Base-by-base conservation (phyloP, 2,888 invertebrate species). In the Macropis europaea region DNA sequence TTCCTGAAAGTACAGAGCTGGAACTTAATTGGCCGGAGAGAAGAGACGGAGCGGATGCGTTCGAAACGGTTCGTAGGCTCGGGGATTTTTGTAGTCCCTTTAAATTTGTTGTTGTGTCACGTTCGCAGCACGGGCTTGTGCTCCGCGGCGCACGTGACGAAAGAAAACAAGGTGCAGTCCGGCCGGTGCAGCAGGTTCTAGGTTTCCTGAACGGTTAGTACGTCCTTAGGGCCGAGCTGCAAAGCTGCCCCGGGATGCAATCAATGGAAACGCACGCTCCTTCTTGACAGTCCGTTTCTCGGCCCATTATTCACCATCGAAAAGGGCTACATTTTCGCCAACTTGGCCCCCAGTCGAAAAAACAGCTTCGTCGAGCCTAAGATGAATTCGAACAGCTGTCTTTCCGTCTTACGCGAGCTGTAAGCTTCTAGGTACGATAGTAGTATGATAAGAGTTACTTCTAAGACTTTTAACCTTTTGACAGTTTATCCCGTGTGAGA, bases 191-290 rank as follows among this genome's bases (percentile, higher is more conserved):
- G 79, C 83, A 54, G 79, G 83, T 85, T 74, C 57, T 71, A 85
- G 72, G 82, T 85, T 82, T 84, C 72, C 60, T 66, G 73, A 73
- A 85, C 66, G 82, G 77, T 81, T 79, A 85, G 81, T 84, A 84
- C 54, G 60, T 34, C 48, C 43, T 45, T 73, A 66, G 62, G 74
- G 47, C 54, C 42, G 61, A 17, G 69, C 32, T 42, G 47, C 42
- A 42, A 5, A n/a, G 52, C 9, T 53, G 42, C 47, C 2, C 40
- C 54, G 30, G 38, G 54, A 36, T 15, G 30, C 66, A 47, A 24
- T 67, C 74, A 63, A 71, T 69, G 72, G 64, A 64, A 77, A 67
- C 71, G 45, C 60, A 32, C 53, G 69, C 30, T 63, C 50, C 63
- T 72, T 50, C 56, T 57, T 64, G 70, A 75, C 76, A 67, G 56